Evolutionary conservation across 1,140 invertebrate genomes (phyloP), one percentile per base, ranked within the genome.

Genomic region (Lasaia peninsularis): DNA sequence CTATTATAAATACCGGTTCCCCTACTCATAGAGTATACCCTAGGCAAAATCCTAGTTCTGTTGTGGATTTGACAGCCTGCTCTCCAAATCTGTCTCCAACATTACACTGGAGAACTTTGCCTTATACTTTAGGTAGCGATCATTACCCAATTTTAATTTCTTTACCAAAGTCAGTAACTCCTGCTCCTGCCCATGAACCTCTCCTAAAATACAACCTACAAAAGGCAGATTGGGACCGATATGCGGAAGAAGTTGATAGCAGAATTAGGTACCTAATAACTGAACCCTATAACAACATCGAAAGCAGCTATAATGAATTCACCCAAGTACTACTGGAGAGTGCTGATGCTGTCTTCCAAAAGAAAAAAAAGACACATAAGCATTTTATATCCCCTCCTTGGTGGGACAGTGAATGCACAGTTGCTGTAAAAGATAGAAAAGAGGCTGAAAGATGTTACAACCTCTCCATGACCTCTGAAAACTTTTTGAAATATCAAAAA

Each of bases 1-100:
- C 51, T 34, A n/a, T 60, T 2, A 21, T 64, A 2, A 65, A 65
- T 55, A 52, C 57, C 55, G n/a, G n/a, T n/a, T n/a, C n/a, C n/a
- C n/a, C n/a, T n/a, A n/a, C n/a, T n/a, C n/a, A n/a, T n/a, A n/a
- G 50, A 28, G 24, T 32, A 6, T 31, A 24, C 21, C 62, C 37
- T 34, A 18, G 1, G 8, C 32, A 60, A 16, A 60, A 54, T 40
- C 58, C 58, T 6, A 58, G 34, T 8, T 51, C 44, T 16, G 56
- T 21, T 24, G 56, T 58, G 9, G 49, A 58, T 10, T 12, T 51
- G 9, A 51, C 56, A 6, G 10, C 40, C 5, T 58, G 56, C 16
- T 58, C 56, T 28, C 49, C 56, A 11, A 14, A 12, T 11, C 2
- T 58, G 5, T 35, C 34, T 9, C 11, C 20, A 7, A 7, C 10